phyloP scores from a whole-genome alignment of 2,797 vertebrate genomes.

The Clarias fuscus region DNA sequence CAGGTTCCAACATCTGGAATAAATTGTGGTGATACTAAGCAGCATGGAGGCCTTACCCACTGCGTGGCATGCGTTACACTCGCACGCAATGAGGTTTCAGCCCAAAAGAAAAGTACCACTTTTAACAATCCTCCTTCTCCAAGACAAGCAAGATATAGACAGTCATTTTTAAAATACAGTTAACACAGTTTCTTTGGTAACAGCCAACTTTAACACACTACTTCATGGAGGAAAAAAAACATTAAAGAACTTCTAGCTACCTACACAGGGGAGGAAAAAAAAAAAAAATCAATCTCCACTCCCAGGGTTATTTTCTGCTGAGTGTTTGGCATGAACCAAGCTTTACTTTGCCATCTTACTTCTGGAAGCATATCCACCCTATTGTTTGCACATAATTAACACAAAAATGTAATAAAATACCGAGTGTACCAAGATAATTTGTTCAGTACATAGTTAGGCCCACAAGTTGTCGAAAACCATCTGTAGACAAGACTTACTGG shows the following conservation, averaged over 20 bases:
- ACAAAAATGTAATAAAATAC: background rate
- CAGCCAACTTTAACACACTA: background rate
- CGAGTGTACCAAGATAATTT: background rate
- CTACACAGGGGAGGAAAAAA: background rate
- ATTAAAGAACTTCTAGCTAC: background rate
- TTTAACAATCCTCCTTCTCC: background rate
- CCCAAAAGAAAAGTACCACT: slow-evolving; percentile 8
- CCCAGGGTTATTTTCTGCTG: background rate
- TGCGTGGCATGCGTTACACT: slow-evolving; percentile 47
- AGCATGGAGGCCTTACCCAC: slow-evolving; percentile 44
- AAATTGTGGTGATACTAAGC: slow-evolving; percentile 48
- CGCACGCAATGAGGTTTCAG: slow-evolving; percentile 46
- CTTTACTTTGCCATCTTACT: background rate
- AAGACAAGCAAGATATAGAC: background rate
- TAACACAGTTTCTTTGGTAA: background rate
- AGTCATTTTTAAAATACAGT: background rate
- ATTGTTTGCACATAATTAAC: background rate
- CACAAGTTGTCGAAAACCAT: background rate
- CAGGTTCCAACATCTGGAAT: slow-evolving; percentile 56
- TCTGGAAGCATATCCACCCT: background rate
- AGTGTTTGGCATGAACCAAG: background rate
- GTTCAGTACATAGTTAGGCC: background rate
- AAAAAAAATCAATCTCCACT: background rate
- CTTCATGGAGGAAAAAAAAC: background rate
- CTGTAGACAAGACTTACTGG: background rate